Evolutionary conservation across 1,140 invertebrate genomes (phyloP), one percentile per base, ranked within the genome.

Genomic region (Schlechtendalia chinensis): DNA sequence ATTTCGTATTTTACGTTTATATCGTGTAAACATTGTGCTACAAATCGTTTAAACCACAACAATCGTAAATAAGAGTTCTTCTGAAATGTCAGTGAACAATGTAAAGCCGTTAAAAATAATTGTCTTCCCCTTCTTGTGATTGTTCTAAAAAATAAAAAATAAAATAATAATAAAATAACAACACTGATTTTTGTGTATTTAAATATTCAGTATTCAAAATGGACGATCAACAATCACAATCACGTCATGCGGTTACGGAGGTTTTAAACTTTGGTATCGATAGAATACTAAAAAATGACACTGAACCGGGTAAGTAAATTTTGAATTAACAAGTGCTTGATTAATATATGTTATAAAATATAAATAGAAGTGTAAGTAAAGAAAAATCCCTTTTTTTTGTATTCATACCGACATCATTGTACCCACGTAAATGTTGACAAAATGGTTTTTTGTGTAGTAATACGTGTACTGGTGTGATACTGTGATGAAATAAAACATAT

Each of bases 1-100:
- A 14, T n/a, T 67, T 39, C 8, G 29, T 45, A 45, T 67, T 69
- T 69, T 24, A 50, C 32, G 32, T 69, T 69, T 54, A 56, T 10
- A 14, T 56, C 5, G 1, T 1, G 29, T 54, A 74, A 74, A 74
- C 47, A 74, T n/a, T 56, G 27, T 56, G 27, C 56, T 56, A 39
- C 32, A 56, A 56, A 77, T n/a, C 5, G 56, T 61, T 39, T 77
- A 77, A 77, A 77, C 74, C 54, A 77, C 74, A 77, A 39, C 53
- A 53, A 24, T 58, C 74, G 32, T 77, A 77, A 77, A 77, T 58
- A 39, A 58, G 54, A 24, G 16, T 58, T 32, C 59, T 58, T 32
- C 59, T 32, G 22, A 56, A 45, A 77, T 32, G 22, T 32, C 14
- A 58, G 6, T 58, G 54, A 77, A 59, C 32, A 77, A 39, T 39